Base-by-base conservation (phyloP, 2,113 vertebrate species). In the Aix galericulata region DNA sequence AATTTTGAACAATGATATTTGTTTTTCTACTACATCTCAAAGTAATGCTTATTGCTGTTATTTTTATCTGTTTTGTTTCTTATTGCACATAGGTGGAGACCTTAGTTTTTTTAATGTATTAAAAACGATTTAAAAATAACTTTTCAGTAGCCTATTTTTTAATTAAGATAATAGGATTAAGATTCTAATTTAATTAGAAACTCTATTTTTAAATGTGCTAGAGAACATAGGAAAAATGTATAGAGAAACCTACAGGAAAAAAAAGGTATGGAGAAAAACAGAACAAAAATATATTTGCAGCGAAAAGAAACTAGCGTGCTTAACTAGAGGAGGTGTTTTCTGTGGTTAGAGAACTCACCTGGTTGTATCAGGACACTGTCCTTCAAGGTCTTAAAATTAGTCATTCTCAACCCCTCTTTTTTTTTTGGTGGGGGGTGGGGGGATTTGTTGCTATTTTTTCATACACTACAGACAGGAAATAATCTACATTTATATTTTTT, bases 341-440 rank as follows among this genome's bases (percentile, higher is more conserved):
- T 84, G 95, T 91, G 95, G 96, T 93, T 67, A 72, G n/a, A 40
- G 1, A 13, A 8, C 32, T 75, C 95, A 96, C 66, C 91, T 95
- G 93, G 32, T 69, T 84, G 83, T 97, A 82, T 84, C 15, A 0
- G 40, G 1, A 72, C 20, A 26, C 8, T 50, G 13, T 10, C 71
- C 8, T 15, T 62, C 32, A 48, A 55, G 21, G 7, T 46, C 69
- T 89, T 27, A 84, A 46, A 91, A 82, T 56, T 9, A 68, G 26
- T 48, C 7, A 27, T 72, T 78, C 56, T 84, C 11, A 48, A 5
- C 4, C 15, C 32, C 17, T 36, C 89, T 88, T 3, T 0, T 46
- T 86, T 72, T 46, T 55, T 88, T 3, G 0, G 42, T 83, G 17
- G 64, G 40, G 42, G 38, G 17, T 60, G 42, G 42, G 42, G 42